Percentiles rank a stretch among this genome's conserved stretches.
Conservation (phyloP, 2,888 invertebrate species). For the Drosophila tanythrix region DNA sequence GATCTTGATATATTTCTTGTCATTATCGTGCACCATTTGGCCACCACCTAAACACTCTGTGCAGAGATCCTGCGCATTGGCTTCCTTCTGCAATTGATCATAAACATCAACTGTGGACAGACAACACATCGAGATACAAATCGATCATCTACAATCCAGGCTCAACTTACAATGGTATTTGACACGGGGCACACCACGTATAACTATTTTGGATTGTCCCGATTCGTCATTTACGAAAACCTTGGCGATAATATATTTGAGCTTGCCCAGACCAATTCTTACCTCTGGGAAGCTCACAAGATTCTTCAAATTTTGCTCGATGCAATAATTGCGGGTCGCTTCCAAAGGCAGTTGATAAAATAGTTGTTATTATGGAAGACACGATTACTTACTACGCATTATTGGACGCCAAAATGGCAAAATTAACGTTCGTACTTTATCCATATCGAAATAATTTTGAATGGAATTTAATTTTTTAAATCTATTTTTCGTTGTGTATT, state of each 20-base stretch:
- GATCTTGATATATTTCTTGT: conserved; percentile 54
- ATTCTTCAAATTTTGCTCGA: conserved; percentile 3
- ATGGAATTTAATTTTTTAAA: not conserved
- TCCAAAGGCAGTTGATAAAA: not conserved
- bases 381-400: conserved; percentile 26
- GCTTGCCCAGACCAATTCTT: conserved; percentile 46
- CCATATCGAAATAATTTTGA: conserved; percentile 45
- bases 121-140: not conserved
- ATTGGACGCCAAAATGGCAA: conserved; percentile 41
- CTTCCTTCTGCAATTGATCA: conserved; percentile 52
- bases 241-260: conserved; percentile 56
- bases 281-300: conserved; percentile 46
- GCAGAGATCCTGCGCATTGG: conserved; percentile 42
- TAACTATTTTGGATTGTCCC: conserved; percentile 39
- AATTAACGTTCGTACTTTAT: conserved; percentile 38
- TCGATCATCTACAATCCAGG: not conserved
- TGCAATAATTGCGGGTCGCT: conserved; percentile 44
- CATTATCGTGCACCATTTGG: conserved; percentile 42
- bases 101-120: conserved; percentile 54
- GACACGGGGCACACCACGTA: conserved; percentile 43
- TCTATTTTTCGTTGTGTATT: conserved; percentile 14
- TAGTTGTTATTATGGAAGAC: not conserved
- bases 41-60: conserved; percentile 65
- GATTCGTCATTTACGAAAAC: conserved; percentile 62
- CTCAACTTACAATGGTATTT: conserved; percentile 64